Conservation (phyloP, 2,113 vertebrate species). For the Chaenogobius annularis region DNA sequence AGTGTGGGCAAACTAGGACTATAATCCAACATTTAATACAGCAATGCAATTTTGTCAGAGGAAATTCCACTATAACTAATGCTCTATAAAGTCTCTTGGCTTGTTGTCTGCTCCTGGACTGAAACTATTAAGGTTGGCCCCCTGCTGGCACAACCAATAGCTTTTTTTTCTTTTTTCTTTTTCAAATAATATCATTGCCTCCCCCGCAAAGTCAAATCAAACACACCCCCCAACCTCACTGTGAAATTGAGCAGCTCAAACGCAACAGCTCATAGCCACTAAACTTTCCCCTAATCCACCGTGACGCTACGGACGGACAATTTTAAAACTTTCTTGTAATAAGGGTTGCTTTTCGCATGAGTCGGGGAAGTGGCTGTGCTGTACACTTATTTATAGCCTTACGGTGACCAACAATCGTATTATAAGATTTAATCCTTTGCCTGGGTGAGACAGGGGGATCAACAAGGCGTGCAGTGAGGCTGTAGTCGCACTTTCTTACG, state of each 20-base stretch:
- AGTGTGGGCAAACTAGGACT: neutral
- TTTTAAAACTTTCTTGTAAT: neutral
- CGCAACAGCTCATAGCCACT: conserved; percentile 12
- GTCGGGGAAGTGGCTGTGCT: neutral
- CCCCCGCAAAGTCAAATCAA: conserved; percentile 46
- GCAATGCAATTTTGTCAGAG: neutral
- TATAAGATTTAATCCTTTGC: conserved; percentile 79
- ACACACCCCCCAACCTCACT: conserved; percentile 37
- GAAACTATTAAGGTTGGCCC: conserved; percentile 30
- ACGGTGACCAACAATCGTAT: conserved; percentile 78
- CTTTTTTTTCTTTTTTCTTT: too few relatives aligned
- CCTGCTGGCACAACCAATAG: conserved; percentile 49
- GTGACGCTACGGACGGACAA: conserved; percentile 36
- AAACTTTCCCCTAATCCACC: conserved; percentile 36
- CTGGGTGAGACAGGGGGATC: conserved; percentile 72
- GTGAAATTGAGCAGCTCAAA: conserved; percentile 53
- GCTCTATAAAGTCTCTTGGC: neutral
- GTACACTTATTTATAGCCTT: conserved; percentile 61
- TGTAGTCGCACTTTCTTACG: conserved; percentile 52
- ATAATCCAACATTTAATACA: neutral
- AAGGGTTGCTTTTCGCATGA: conserved; percentile 22
- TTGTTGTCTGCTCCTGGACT: neutral
- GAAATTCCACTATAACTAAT: neutral
- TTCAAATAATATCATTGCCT: conserved; percentile 17
- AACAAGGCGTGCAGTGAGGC: conserved; percentile 51